Evolutionary conservation across 2,888 invertebrate species (phyloP), one percentile per base, ranked within the genome.

Genomic region (Clusia tigrina): DNA sequence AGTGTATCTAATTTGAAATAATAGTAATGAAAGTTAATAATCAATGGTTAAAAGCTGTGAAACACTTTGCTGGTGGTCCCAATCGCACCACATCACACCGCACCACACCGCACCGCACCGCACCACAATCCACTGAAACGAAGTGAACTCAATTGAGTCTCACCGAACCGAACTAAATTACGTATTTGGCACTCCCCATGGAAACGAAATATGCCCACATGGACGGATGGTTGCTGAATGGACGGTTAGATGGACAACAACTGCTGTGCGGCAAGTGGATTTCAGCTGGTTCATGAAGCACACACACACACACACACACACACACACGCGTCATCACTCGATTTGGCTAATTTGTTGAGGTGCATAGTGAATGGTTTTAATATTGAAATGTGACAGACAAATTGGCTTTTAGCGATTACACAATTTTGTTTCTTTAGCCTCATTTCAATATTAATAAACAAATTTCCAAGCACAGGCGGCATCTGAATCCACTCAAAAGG

Each of bases 351-450:
- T 42, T 42, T n/a, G n/a, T n/a, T n/a, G n/a, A n/a, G n/a, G n/a
- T n/a, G n/a, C n/a, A n/a, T n/a, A n/a, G n/a, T n/a, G n/a, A n/a
- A n/a, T n/a, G n/a, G n/a, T n/a, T n/a, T 42, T 5, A 42, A 42
- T 42, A n/a, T 10, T 5, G 72, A 74, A 74, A 74, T 77, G 71
- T 74, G 77, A 74, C 74, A 74, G 77, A 74, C 74, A 74, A 77
- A 74, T 74, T 74, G 74, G 70, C 76, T 72, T 74, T 74, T 75
- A 74, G 74, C 71, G 77, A 62, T 32, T 32, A 9, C 12, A 32
- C 32, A 32, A 12, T 12, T 32, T 32, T 32, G 32, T 32, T 32
- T 5, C 5, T 32, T 32, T 32, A 12, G 12, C 32, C 6, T 32
- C 32, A 12, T n/a, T n/a, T n/a, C n/a, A n/a, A n/a, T n/a, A n/a